Base-by-base conservation (phyloP, 2,888 invertebrate genomes). In the Lepas anatifera region DNA sequence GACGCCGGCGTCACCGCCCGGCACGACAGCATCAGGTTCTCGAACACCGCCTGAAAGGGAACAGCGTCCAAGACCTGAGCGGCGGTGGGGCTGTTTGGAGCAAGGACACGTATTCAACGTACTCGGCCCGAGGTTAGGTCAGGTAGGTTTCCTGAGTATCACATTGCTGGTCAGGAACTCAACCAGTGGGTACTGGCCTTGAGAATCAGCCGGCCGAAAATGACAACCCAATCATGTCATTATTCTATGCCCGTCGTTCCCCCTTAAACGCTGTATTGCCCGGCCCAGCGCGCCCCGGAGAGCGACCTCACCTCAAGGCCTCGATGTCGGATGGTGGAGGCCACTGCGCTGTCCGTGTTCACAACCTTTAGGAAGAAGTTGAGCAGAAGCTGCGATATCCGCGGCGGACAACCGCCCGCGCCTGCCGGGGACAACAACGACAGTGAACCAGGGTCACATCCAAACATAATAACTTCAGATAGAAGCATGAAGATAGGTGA, bases 371-470 rank as follows among this genome's bases (percentile, higher is more conserved):
- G 82, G 48, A 92, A 87, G 76, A 93, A 88, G 84, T 90, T 90
- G 69, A 94, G 85, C 78, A 95, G 84, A 3, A 92, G 92, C 79
- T 93, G 92, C 0, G 94, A 94, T 13, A 95, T 81, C 73, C 87
- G 85, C 74, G 84, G 82, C 16, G 82, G 77, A n/a, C 79, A 4
- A 25, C 58, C 58, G 32, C 78, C 68, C 78, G 13, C 71, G 70
- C 27, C 73, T 68, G 11, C 71, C 72, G 70, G 27, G 58, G 16
- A n/a, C n/a, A n/a, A n/a, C n/a, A n/a, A n/a, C n/a, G n/a, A n/a
- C n/a, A 25, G 25, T 48, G 3, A n/a, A 2, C n/a, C 2, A 1
- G 25, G 46, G 46, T 46, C 46, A 46, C 13, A 25, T 13, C 11
- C 46, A 22, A 22, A 16, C 3, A 16, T 46, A 13, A 4, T 18